phyloP scores from a whole-genome alignment of 2,797 vertebrate genomes.

The Poecilia wingei region DNA sequence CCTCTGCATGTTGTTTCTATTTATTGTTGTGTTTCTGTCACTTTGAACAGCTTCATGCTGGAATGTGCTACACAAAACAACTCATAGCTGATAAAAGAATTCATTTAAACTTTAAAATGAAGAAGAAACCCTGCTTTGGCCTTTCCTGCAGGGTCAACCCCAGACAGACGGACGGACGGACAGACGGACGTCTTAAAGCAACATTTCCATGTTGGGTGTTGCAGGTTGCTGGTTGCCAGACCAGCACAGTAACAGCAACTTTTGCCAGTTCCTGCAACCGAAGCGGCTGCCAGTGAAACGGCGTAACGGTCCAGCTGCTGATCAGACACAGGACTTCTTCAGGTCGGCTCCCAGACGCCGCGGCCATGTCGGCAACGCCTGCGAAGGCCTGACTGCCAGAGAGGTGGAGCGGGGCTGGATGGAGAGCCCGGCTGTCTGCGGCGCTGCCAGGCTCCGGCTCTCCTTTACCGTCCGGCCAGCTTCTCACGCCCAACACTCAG shows the following conservation, averaged over 20 bases:
- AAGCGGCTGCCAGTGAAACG: not conserved
- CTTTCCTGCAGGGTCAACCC: not conserved
- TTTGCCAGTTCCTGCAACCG: not conserved
- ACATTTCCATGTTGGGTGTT: conserved; percentile 19
- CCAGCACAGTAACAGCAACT: not conserved
- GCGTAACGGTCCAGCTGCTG: not conserved
- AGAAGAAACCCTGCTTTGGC: not conserved
- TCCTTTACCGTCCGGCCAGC: conserved; percentile 71
- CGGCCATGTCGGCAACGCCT: conserved; percentile 56
- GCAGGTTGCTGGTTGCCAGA: not conserved
- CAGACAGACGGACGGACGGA: not conserved
- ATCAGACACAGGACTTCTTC: not conserved
- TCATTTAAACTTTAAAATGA: too few species aligned
- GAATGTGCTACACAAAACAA: too few species aligned
- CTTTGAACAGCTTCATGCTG: too few species aligned
- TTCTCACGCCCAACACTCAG: conserved; percentile 59
- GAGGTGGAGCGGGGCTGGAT: conserved; percentile 71
- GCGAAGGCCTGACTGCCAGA: conserved; percentile 66
- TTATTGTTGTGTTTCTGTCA: too few species aligned
- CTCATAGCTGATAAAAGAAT: too few species aligned
- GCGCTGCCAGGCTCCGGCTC: conserved; percentile 72
- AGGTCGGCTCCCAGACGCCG: not conserved
- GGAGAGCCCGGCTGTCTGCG: conserved; percentile 74
- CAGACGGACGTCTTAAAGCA: not conserved
- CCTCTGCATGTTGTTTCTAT: too few species aligned